These are phyloP conservation scores for Ctenicera cuprea DNA, from an alignment of 2,888 invertebrate species.

Conservation along the genomic window DNA sequence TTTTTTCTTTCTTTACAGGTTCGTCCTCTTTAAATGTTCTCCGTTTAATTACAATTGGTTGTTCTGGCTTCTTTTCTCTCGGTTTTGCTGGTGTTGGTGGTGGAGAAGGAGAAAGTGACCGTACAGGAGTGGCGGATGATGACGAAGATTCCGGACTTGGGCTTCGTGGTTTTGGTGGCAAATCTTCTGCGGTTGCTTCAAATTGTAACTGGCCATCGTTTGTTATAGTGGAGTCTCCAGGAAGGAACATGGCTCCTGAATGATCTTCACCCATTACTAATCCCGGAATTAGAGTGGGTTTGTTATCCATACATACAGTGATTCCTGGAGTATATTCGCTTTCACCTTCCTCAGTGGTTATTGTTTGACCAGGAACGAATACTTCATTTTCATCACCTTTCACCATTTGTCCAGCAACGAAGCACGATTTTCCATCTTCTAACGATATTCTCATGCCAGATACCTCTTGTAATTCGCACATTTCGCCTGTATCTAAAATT, in stretches of 20 bases:
- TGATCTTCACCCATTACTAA: slow-evolving; percentile 80
- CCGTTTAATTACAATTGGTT: slow-evolving; percentile 66
- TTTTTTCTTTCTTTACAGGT: slow-evolving; percentile 64
- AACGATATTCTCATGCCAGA: slow-evolving; percentile 75
- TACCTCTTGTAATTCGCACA: slow-evolving; percentile 77
- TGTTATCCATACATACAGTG: slow-evolving; percentile 84
- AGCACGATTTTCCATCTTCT: slow-evolving; percentile 80
- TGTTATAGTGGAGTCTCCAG: slow-evolving; percentile 69
- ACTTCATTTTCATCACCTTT: slow-evolving; percentile 74
- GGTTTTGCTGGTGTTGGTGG: slow-evolving; percentile 56
- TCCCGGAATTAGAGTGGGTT: slow-evolving; percentile 86
- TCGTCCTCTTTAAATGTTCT: slow-evolving; percentile 65
- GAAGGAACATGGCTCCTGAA: slow-evolving; percentile 68
- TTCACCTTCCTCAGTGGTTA: slow-evolving; percentile 82
- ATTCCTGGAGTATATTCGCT: slow-evolving; percentile 87
- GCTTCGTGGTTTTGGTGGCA: slow-evolving; percentile 54
- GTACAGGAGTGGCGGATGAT: slow-evolving; percentile 22
- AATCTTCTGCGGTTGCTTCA: slow-evolving; percentile 67
- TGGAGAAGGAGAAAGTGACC: slow-evolving; percentile 35
- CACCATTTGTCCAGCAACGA: slow-evolving; percentile 87
- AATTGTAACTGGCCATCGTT: slow-evolving; percentile 68
- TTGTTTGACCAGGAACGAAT: slow-evolving; percentile 81
- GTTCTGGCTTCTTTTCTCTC: slow-evolving; percentile 60
- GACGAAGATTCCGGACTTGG: slow-evolving; percentile 53
- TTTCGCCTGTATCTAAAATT: slow-evolving; percentile 77